phyloP scores from a whole-genome alignment of 2,888 invertebrate species.

The Mythimna impura region DNA sequence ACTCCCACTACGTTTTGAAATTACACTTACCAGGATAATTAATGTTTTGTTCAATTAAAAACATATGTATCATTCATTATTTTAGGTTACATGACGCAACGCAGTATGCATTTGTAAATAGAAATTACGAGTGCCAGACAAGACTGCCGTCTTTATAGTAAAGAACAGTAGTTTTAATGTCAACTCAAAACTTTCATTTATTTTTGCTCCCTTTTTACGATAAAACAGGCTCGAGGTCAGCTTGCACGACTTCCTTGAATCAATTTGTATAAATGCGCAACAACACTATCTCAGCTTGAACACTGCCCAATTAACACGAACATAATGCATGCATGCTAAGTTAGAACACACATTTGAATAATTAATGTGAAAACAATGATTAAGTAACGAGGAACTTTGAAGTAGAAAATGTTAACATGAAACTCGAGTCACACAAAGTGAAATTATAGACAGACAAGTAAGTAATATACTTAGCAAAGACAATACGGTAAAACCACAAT shows the following conservation, averaged over 20 bases:
- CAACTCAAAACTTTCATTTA: constrained; percentile 50
- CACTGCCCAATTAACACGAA: constrained; percentile 12
- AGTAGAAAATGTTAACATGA: constrained; percentile 11
- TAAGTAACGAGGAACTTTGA: neutral
- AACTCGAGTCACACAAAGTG: constrained; percentile 21
- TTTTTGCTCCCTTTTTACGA: constrained; percentile 36
- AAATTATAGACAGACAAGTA: constrained; percentile 37
- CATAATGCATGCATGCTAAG: neutral
- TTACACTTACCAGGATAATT: constrained; percentile 21
- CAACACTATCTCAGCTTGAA: constrained; percentile 8
- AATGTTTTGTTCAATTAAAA: constrained; percentile 42
- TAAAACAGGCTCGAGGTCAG: constrained; percentile 8
- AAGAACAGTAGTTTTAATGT: constrained; percentile 50
- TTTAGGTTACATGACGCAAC: constrained; percentile 8
- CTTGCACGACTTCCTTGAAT: constrained; percentile 15
- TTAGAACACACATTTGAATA: constrained; percentile 2
- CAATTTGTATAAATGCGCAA: constrained; percentile 23
- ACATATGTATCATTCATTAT: constrained; percentile 21
- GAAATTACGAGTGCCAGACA: constrained; percentile 42
- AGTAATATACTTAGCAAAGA: constrained; percentile 35
- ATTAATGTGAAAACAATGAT: constrained; percentile 1
- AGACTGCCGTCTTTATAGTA: constrained; percentile 52
- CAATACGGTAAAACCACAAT: constrained; percentile 28
- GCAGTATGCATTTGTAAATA: constrained; percentile 33
- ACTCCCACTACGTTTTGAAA: constrained; percentile 28